Evolutionary conservation across 1,140 invertebrate genomes (phyloP), one percentile per base, ranked within the genome.

Genomic region (Bombus balteatus): DNA sequence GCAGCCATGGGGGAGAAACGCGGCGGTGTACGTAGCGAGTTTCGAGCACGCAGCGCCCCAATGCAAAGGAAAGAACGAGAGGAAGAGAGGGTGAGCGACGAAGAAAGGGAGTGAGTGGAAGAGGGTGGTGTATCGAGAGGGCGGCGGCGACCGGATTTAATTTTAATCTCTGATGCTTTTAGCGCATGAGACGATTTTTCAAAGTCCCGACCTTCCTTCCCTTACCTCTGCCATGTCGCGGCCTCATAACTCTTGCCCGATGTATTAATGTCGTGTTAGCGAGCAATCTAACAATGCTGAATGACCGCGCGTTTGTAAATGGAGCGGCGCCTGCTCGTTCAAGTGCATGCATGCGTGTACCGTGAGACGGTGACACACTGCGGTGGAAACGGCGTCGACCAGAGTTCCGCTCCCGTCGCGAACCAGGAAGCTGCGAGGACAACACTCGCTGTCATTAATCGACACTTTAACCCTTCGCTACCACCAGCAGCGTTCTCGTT

Each of bases 241-340:
- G 85, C 72, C 87, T 88, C 92, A 88, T 93, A 91, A 93, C 89
- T 92, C 92, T 88, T 39, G 71, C 62, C 72, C 90, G 81, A 92
- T 92, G 90, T 92, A 92, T 91, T 92, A 93, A 92, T 92, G 92
- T 92, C 88, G 92, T 92, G 93, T 92, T 93, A 93, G 89, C 91
- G 76, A 91, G 90, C 90, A 90, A 93, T 93, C 91, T 92, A 92
- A 93, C 92, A 92, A 93, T 92, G 86, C 81, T 83, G 80, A 89
- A 89, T 87, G 87, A 77, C 85, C 77, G 84, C 85, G 80, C 83
- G 87, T 86, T 88, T 87, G 68, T 77, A 81, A 89, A 77, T 86
- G 74, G 68, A 68, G 62, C 57, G 47, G 9, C 65, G 59, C 39
- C 74, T 34, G 76, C 66, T 34, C 57, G 78, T n/a, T 43, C 87